Evolutionary conservation across 2,797 vertebrate genomes (phyloP).

Genomic region (Xenops minutus): DNA sequence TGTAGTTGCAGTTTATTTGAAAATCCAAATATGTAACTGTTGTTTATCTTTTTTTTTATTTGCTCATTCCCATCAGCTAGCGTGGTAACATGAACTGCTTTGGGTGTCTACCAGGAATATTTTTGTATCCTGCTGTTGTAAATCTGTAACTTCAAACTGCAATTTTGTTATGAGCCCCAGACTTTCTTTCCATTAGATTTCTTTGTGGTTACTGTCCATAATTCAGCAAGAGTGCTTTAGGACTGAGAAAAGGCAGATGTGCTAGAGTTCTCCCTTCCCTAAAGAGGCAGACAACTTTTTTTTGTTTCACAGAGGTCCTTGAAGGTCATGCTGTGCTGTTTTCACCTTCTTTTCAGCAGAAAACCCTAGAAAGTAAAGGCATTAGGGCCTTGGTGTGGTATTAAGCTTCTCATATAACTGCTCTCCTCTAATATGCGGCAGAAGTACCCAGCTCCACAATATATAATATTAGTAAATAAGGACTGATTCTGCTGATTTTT

Average conservation of each 20-base stretch:
- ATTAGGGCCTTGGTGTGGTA: not conserved
- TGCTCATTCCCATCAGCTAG: conserved; percentile 21
- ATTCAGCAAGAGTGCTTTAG: not conserved
- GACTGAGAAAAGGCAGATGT: not conserved
- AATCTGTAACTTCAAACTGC: not conserved
- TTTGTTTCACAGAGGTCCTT: not conserved
- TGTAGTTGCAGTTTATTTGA: not conserved
- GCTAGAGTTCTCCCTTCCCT: not conserved
- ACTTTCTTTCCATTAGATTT: not conserved
- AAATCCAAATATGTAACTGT: not conserved
- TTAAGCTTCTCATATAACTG: not conserved
- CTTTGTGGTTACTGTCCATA: not conserved
- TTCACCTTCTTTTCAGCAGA: not conserved
- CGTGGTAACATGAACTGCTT: not conserved
- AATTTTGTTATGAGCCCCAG: not conserved
- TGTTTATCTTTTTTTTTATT: not conserved
- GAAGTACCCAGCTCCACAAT: not conserved
- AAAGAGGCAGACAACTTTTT: not conserved
- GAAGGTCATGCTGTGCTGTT: not conserved
- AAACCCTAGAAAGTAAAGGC: not conserved
- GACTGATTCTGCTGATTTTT: not conserved
- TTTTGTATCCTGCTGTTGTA: not conserved
- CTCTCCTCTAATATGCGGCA: not conserved
- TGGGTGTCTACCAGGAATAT: not conserved
- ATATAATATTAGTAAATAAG: not conserved